Evolutionary conservation across 37 sponge, comb jelly and placozoan genomes (phyloP).

Genomic region (Agelas oroides): DNA sequence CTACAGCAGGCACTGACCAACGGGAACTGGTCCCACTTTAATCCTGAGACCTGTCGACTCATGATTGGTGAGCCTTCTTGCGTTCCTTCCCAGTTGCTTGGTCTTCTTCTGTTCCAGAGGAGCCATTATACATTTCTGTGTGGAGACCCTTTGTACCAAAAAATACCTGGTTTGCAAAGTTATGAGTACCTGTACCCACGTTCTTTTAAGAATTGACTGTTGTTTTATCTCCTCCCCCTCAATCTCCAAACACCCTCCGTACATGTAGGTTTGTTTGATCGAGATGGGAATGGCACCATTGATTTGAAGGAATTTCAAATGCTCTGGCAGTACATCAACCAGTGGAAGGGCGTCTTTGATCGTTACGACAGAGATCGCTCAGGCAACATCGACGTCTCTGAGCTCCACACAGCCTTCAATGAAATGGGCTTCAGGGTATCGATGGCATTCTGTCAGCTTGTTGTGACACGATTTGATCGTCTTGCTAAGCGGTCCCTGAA

Average conservation of each 20-base stretch:
- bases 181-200: too few species aligned
- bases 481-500: conserved; percentile 44
- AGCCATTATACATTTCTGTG: not conserved
- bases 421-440: conserved; percentile 86
- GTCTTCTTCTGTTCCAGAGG: not conserved
- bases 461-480: conserved; percentile 69
- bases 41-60: conserved; percentile 86
- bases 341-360: conserved; percentile 84
- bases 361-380: conserved; percentile 82
- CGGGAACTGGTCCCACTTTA: conserved; percentile 88
- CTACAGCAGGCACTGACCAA: conserved; percentile 84
- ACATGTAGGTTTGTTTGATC: conserved; percentile 74
- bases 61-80: conserved; percentile 77
- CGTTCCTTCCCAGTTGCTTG: not conserved
- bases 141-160: not conserved
- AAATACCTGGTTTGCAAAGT: not conserved
- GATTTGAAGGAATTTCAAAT: conserved; percentile 69
- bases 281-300: conserved; percentile 81
- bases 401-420: conserved; percentile 82
- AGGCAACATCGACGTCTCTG: conserved; percentile 77
- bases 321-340: conserved; percentile 84
- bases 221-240: too few species aligned
- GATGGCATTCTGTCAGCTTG: conserved; percentile 65
- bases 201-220: too few species aligned
- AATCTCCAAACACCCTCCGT: too few species aligned